Base-by-base conservation (phyloP, 2,888 invertebrate genomes). In the Emmelina monodactyla region DNA sequence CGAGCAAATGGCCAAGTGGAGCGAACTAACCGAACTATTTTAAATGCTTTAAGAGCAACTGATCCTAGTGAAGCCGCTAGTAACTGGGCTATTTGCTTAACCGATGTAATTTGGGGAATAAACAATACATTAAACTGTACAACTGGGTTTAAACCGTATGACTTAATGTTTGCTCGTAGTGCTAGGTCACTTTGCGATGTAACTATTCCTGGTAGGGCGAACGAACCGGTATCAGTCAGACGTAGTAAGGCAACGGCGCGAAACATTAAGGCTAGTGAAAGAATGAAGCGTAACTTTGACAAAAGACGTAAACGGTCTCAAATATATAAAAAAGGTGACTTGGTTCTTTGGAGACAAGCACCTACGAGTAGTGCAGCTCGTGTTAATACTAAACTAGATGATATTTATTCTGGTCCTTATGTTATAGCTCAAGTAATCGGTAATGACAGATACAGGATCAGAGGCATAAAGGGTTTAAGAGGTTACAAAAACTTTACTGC, bases 401-500 rank as follows among this genome's bases (percentile, higher is more conserved):
- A 10, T 22, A 10, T 29, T 10, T 34, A 19, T 29, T 30, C 31
- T 9, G 34, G 34, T 6, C 34, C 34, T 10, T 34, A 34, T 11
- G 30, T 28, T 28, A 28, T 28, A 9, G 4, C n/a, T n/a, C 3
- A 11, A 28, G 28, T 28, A 4, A 4, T 28, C 3, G 10, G 10
- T 4, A 6, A 28, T 28, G 28, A 11, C 28, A 6, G 28, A n/a
- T 28, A 28, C 11, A 11, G n/a, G 11, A 28, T 28, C 28, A 6
- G 28, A 4, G n/a, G 28, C n/a, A 11, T 28, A 4, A 28, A 22
- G 14, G 34, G 34, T 3, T 15, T 34, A 14, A 29, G 22, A 13
- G 34, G 34, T 10, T 34, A 34, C 16, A 34, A 34, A 16, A 34
- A 30, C 7, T 34, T 34, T 29, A 30, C 30, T 2, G 33, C 14